These are phyloP conservation scores for Poecilia picta DNA, from an alignment of 2,797 vertebrate species.

Conservation along the genomic window DNA sequence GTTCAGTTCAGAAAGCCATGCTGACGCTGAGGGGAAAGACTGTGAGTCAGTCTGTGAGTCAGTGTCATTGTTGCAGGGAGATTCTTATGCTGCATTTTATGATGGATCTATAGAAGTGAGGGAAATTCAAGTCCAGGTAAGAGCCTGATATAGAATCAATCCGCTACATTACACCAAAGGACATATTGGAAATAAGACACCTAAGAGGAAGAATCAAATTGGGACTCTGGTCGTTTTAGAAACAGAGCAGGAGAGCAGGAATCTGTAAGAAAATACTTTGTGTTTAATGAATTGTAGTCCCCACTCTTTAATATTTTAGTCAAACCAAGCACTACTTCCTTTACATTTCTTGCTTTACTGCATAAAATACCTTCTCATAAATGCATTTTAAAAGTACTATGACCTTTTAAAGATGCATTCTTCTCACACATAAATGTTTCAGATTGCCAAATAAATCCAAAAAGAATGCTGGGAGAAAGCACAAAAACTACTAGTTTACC, in stretches of 20 bases:
- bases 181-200: slow-evolving; percentile 44
- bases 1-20: slow-evolving; percentile 29
- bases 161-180: slow-evolving; percentile 49
- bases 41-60: slow-evolving; percentile 62
- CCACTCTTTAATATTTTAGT: slow-evolving; percentile 13
- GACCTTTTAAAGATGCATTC: background rate
- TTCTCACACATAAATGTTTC: background rate
- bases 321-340: slow-evolving; percentile 3
- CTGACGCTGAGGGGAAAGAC: slow-evolving; percentile 43
- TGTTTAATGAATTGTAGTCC: slow-evolving; percentile 17
- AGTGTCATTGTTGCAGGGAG: slow-evolving; percentile 62
- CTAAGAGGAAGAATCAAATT: slow-evolving; percentile 19
- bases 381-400: background rate
- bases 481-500: background rate
- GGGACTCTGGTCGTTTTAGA: slow-evolving; percentile 14
- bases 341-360: background rate
- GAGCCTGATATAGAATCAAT: slow-evolving; percentile 38
- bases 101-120: slow-evolving; percentile 39
- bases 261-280: slow-evolving; percentile 17
- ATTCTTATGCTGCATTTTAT: slow-evolving; percentile 48
- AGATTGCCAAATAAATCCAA: background rate
- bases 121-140: slow-evolving; percentile 63
- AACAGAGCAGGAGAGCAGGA: background rate
- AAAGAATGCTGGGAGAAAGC: background rate
- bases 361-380: slow-evolving; percentile 8